Evolutionary conservation across 2,888 invertebrate genomes (phyloP).

Genomic region (Catotricha subobsoleta): DNA sequence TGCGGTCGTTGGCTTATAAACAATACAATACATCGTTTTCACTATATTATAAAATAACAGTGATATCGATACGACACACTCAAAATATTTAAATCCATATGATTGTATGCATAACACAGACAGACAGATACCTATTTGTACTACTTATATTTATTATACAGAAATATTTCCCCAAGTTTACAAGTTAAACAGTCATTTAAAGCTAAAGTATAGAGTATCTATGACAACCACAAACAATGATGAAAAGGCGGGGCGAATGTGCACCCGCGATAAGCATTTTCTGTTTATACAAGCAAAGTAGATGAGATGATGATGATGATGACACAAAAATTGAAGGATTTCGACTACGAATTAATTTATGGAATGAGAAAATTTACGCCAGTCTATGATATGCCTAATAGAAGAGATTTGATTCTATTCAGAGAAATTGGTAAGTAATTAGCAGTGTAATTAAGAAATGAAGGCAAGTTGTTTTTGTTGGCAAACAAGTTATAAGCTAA

Average conservation of each 20-base stretch:
- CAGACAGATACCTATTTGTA: background rate
- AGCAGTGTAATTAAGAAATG: constrained; percentile 2
- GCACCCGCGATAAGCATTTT: constrained; percentile 1
- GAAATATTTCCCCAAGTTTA: background rate
- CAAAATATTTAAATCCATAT: too few species aligned
- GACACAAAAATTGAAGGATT: background rate
- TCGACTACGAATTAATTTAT: constrained; percentile 1
- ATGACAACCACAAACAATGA: constrained; percentile 17
- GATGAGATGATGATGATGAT: background rate
- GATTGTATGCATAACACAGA: background rate
- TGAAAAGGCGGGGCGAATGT: constrained; percentile 4
- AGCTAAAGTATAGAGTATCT: constrained; percentile 11
- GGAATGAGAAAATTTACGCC: too few species aligned
- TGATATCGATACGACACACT: too few species aligned
- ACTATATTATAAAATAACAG: background rate
- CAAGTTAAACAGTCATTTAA: background rate
- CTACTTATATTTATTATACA: too few species aligned
- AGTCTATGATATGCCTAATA: too few species aligned
- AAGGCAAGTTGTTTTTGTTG: background rate
- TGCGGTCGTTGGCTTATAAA: too few species aligned
- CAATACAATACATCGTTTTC: background rate
- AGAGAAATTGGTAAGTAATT: constrained; percentile 1
- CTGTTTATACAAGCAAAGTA: constrained; percentile 1
- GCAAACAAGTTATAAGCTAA: too few species aligned
- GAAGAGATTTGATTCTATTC: too few species aligned